Evolutionary conservation across 1,140 invertebrate genomes (phyloP), one percentile per base, ranked within the genome.

Genomic region (Pomacea maculata): DNA sequence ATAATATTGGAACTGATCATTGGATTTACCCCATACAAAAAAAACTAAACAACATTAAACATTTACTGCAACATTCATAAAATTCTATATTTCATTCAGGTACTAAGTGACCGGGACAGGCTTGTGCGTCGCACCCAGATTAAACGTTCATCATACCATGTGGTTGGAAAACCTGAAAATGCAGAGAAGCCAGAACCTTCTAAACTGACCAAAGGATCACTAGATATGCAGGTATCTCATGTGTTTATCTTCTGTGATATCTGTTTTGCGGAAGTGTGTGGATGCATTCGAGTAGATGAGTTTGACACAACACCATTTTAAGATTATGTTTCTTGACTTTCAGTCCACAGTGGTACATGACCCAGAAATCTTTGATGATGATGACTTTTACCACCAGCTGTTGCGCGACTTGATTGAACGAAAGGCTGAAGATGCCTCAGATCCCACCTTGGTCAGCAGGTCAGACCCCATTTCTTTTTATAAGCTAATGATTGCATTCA

Each of bases 301-400:
- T 11, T 45, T 65, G 29, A 19, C n/a, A 34, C 70, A 74, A 15
- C n/a, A 57, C 61, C 19, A 29, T 15, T 75, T 57, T 29, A 57
- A 8, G 52, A 45, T 68, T 21, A 17, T 52, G 9, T 19, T 52
- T 8, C 12, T 29, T 65, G 15, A 68, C 63, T 21, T n/a, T 82
- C 75, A 81, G 82, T 14, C 80, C 25, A 75, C 91, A 63, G 93
- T 95, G 86, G 94, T 95, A 84, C 94, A 94, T 84, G 95, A 97
- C 90, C 81, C 91, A 0, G 96, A 99, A 92, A 96, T 98, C 88
- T 99, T 96, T 92, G 97, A 99, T 90, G 98, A 99, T 90, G 95
- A 95, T 90, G 98, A 99, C 90, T 99, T 99, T 90, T 99, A 99
- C 92, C 97, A 98, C 91, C 95, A 97, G 87, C 90, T 98, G 34